These are phyloP conservation scores for Berghia stephanieae DNA, from an alignment of 1,140 invertebrate genomes.

Conservation along the genomic window DNA sequence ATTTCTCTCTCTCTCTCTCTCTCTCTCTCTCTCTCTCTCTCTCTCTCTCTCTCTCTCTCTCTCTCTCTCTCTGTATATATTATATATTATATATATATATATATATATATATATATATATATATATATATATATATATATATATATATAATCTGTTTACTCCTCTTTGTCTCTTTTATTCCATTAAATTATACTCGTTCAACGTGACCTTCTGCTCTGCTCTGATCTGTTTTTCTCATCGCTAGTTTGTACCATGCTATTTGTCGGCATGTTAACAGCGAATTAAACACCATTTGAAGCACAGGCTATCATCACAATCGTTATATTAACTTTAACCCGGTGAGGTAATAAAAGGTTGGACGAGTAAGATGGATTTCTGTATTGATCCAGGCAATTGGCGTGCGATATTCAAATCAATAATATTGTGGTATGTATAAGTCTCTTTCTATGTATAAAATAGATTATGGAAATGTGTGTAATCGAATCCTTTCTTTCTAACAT, in stretches of 20 bases:
- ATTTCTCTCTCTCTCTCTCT: too few species aligned
- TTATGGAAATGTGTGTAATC: too few species aligned
- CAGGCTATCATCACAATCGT: constrained; percentile 12
- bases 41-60: neutral
- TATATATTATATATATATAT: neutral
- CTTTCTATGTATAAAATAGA: too few species aligned
- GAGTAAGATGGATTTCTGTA: too few species aligned
- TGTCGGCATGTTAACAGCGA: neutral
- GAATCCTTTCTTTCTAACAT: too few species aligned
- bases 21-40: constrained; percentile 10
- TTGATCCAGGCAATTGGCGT: too few species aligned
- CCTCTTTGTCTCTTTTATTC: neutral
- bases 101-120: neutral
- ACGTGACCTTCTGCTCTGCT: neutral
- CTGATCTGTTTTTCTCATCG: neutral
- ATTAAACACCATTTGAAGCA: neutral
- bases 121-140: neutral
- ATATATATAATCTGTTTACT: neutral
- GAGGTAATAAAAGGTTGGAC: neutral
- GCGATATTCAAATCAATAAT: too few species aligned
- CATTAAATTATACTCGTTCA: neutral
- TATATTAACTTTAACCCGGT: neutral
- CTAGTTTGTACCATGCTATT: neutral
- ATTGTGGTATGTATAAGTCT: too few species aligned
- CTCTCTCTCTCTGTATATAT: too few species aligned